Evolutionary conservation across 1,140 invertebrate genomes (phyloP), one percentile per base, ranked within the genome.

Genomic region (Lineus longissimus): DNA sequence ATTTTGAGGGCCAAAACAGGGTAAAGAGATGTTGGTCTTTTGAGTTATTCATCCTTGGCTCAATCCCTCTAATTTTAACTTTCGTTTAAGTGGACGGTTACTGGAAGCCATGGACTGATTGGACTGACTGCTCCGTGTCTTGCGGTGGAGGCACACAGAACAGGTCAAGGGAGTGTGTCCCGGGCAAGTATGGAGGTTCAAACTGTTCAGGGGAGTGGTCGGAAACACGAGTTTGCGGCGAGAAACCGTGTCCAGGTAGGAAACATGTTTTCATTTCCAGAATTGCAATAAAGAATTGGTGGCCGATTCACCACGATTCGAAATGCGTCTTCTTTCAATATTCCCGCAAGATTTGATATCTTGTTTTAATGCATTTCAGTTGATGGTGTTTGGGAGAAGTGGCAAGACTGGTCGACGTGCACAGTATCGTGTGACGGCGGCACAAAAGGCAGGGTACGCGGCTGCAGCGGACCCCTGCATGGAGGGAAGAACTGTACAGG

Each of bases 371-470:
- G 95, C 82, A 93, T 29, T 59, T 59, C 41, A 77, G 76, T 77
- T 58, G 72, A 76, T 61, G 77, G 76, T 1, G 63, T 68, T 2
- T 76, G 73, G 73, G 58, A 58, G 17, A 59, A 54, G 0, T 90
- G 54, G 84, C 86, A 15, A 86, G 89, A 36, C 87, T 97, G 93
- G 93, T 88, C 91, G 11, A 85, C 90, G 2, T 97, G 95, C 82
- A 93, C 89, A 69, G 90, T 90, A 0, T 89, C 89, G 0, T 97
- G 94, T 77, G 94, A 93, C 0, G 90, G 93, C 76, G 95, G 94
- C 0, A 85, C 90, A 36, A 85, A 90, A 13, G 88, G 87, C 62
- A 86, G 92, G 6, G 86, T 66, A 25, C 62, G 77, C 17, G 67
- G 66, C 13, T 79, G 77, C 63, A 73, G 64, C 9, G 68, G 66